These are phyloP conservation scores for Ostrea edulis DNA, from an alignment of 1,140 invertebrate species.

Conservation along the genomic window DNA sequence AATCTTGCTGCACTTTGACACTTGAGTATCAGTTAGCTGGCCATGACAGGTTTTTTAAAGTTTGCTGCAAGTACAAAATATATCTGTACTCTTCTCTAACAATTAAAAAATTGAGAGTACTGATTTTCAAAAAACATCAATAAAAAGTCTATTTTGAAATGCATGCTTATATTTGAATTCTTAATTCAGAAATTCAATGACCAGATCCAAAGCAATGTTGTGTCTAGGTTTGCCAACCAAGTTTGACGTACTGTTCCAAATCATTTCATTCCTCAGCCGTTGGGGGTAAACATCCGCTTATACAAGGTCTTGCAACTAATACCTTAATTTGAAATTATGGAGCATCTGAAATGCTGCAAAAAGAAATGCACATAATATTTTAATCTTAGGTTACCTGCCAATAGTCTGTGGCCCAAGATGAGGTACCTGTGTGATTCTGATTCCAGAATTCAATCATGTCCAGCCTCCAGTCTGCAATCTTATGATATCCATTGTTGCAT, in stretches of 20 bases:
- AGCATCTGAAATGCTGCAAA: too few relatives aligned
- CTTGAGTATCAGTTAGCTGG: slow-evolving; percentile 51
- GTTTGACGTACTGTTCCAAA: slow-evolving; percentile 59
- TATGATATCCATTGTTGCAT: too few relatives aligned
- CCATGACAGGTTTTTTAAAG: slow-evolving; percentile 49
- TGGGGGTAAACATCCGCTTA: slow-evolving; percentile 50
- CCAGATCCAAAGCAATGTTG: slow-evolving; percentile 53
- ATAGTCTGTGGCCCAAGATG: too few relatives aligned
- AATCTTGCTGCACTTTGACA: slow-evolving; percentile 48
- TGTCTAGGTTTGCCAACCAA: slow-evolving; percentile 40
- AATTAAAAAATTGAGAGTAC: background rate
- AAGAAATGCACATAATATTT: too few relatives aligned
- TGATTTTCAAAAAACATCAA: too few relatives aligned
- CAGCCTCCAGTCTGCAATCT: too few relatives aligned
- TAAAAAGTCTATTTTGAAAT: background rate
- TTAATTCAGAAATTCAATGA: slow-evolving; percentile 60
- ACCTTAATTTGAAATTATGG: too few relatives aligned
- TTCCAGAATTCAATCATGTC: too few relatives aligned
- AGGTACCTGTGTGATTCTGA: too few relatives aligned
- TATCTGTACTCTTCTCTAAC: background rate
- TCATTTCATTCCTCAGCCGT: too few relatives aligned
- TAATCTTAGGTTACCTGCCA: too few relatives aligned
- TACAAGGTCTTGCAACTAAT: too few relatives aligned
- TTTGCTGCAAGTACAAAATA: slow-evolving; percentile 6
- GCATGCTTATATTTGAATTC: slow-evolving; percentile 46